Percentiles rank a stretch among this genome's conserved stretches.
phyloP scores from a whole-genome alignment of 2,888 invertebrate species.

The Sarcophaga rosellei region DNA sequence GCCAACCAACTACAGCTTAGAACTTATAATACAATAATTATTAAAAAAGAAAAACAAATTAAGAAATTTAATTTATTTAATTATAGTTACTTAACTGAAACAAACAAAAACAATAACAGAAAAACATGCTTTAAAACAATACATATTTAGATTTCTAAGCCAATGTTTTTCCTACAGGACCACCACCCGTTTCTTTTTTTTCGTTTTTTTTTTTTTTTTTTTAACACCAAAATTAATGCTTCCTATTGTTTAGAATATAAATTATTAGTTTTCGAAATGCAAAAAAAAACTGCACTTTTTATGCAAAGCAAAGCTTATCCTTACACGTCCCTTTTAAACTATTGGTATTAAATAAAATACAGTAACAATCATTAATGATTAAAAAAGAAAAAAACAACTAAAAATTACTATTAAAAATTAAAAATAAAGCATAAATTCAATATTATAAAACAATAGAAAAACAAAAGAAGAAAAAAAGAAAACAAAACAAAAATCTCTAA shows the following conservation, averaged over 20 bases:
- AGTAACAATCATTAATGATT: neutral
- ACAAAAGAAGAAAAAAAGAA: constrained; percentile 10
- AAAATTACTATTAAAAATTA: too few species aligned
- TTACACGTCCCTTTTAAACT: neutral
- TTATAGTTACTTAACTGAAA: constrained; percentile 19
- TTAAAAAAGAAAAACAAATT: constrained; percentile 8
- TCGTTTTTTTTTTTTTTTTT: too few species aligned
- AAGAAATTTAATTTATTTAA: constrained; percentile 39
- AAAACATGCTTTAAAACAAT: neutral
- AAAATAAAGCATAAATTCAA: neutral
- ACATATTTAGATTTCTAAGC: neutral
- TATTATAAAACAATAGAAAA: constrained; percentile 4
- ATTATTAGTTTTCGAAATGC: neutral
- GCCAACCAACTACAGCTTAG: neutral
- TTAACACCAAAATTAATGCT: too few species aligned
- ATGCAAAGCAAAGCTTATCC: constrained; percentile 45
- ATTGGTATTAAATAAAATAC: neutral
- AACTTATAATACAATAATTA: constrained; percentile 28
- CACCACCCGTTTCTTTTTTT: too few species aligned
- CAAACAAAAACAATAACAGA: constrained; percentile 41
- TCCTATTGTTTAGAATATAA: too few species aligned
- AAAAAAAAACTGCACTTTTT: constrained; percentile 34
- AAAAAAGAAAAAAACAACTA: neutral
- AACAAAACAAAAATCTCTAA: constrained; percentile 23
- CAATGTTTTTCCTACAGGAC: neutral